Conservation (phyloP, 2,888 invertebrate species). For the Xylocampa areola region DNA sequence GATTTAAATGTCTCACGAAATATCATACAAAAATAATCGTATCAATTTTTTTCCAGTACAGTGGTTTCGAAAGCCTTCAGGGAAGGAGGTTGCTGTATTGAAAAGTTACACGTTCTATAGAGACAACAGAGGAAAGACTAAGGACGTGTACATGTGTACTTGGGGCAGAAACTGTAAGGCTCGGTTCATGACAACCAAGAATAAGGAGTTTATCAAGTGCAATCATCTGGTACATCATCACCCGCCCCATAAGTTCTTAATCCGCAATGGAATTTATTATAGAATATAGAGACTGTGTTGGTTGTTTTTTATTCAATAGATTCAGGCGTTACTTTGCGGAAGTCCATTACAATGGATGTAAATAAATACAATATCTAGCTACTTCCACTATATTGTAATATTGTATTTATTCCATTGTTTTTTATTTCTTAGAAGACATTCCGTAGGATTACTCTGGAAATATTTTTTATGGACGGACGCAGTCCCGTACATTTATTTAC, state of each 20-base stretch:
- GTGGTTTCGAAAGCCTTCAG: constrained; percentile 48
- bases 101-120: constrained; percentile 66
- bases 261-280: constrained; percentile 26
- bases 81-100: constrained; percentile 62
- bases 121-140: constrained; percentile 1
- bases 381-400: no score
- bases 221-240: constrained; percentile 20
- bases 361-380: no score
- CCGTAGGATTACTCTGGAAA: no score
- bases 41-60: constrained; percentile 21
- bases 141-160: constrained; percentile 21
- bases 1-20: no score
- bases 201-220: constrained; percentile 16
- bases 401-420: no score
- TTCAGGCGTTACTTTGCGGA: no score
- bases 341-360: background rate
- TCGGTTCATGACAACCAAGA: constrained; percentile 24
- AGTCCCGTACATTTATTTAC: no score
- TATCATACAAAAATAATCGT: background rate
- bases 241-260: constrained; percentile 7
- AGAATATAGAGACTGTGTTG: constrained; percentile 10
- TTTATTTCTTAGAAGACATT: no score
- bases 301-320: no score
- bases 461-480: no score
- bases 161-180: constrained; percentile 15